Percentiles rank a stretch among this genome's conserved stretches.
These are phyloP conservation scores for Pseudomyrmex gracilis DNA, from an alignment of 1,140 invertebrate species.

Conservation along the genomic window DNA sequence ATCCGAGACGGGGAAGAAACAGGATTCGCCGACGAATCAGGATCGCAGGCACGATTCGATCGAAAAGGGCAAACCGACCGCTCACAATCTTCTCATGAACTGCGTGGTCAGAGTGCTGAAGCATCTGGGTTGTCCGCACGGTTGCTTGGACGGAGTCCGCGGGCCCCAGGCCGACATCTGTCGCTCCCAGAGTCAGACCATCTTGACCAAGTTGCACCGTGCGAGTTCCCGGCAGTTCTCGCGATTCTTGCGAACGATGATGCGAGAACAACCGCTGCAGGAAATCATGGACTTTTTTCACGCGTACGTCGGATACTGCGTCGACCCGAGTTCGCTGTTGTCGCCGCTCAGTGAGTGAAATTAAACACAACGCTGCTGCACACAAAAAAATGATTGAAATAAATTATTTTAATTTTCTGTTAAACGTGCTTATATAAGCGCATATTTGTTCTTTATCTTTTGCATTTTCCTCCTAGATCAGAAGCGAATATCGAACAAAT, in stretches of 20 bases:
- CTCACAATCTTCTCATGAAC: conserved; percentile 85
- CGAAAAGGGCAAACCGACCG: conserved; percentile 81
- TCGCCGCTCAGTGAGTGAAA: conserved; percentile 93
- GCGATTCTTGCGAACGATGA: conserved; percentile 91
- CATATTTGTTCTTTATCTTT: background rate
- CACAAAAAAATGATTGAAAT: background rate
- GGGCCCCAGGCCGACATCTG: conserved; percentile 96
- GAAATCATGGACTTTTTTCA: conserved; percentile 98
- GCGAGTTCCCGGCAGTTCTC: conserved; percentile 91
- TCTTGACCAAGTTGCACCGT: conserved; percentile 91
- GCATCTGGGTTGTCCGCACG: conserved; percentile 97
- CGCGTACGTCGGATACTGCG: conserved; percentile 97
- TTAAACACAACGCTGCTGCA: conserved; percentile 12
- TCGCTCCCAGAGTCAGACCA: conserved; percentile 94
- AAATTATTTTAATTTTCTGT: conserved; percentile 1
- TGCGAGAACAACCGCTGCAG: conserved; percentile 90
- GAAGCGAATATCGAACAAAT: conserved; percentile 89
- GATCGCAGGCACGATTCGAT: conserved; percentile 82
- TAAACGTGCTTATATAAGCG: conserved; percentile 19
- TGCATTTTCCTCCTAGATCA: conserved; percentile 86
- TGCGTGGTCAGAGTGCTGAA: conserved; percentile 91
- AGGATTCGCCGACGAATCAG: conserved; percentile 85
- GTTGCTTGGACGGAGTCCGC: conserved; percentile 93
- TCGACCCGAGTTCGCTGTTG: conserved; percentile 93
- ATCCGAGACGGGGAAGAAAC: conserved; percentile 83